These are phyloP conservation scores for Poecilia wingei DNA, from an alignment of 2,797 vertebrate genomes.

Conservation along the genomic window DNA sequence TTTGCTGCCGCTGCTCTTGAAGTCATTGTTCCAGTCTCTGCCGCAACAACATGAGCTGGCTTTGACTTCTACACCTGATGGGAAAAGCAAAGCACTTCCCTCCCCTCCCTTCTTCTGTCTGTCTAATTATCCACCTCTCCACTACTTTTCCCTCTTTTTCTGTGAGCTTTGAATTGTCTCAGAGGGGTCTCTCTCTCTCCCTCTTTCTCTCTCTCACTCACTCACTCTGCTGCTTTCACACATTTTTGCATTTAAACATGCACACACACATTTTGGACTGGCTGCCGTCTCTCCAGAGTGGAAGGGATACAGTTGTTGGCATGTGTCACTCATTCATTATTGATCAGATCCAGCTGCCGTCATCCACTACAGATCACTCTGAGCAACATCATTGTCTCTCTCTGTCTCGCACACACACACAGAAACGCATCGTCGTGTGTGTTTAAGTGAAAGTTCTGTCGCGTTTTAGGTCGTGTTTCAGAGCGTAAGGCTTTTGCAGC, in stretches of 20 bases:
- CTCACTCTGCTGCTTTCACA: slow-evolving; percentile 10
- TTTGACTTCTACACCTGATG: slow-evolving; percentile 77
- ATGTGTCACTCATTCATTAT: slow-evolving; percentile 81
- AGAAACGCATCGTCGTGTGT: neutral
- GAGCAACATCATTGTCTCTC: slow-evolving; percentile 42
- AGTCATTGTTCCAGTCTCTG: slow-evolving; percentile 76
- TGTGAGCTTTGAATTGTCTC: slow-evolving; percentile 68
- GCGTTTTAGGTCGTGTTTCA: neutral
- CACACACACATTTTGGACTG: slow-evolving; percentile 34
- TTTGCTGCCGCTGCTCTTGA: slow-evolving; percentile 75
- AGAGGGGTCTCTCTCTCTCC: slow-evolving; percentile 41
- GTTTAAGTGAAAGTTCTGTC: neutral
- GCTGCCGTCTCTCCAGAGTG: slow-evolving; percentile 57
- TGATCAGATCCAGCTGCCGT: slow-evolving; percentile 80
- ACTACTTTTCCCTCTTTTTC: slow-evolving; percentile 51
- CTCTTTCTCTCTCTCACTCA: slow-evolving; percentile 26
- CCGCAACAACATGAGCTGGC: slow-evolving; percentile 64
- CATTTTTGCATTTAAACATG: slow-evolving; percentile 33
- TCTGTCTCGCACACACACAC: neutral
- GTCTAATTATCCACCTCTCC: slow-evolving; percentile 45
- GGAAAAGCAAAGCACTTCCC: slow-evolving; percentile 40
- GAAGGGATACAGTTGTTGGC: slow-evolving; percentile 71
- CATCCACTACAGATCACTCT: slow-evolving; percentile 72
- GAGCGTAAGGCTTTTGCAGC: neutral
- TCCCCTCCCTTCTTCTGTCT: slow-evolving; percentile 31